These are phyloP conservation scores for Conus ventricosus DNA, from an alignment of 1,140 invertebrate genomes.

Conservation along the genomic window DNA sequence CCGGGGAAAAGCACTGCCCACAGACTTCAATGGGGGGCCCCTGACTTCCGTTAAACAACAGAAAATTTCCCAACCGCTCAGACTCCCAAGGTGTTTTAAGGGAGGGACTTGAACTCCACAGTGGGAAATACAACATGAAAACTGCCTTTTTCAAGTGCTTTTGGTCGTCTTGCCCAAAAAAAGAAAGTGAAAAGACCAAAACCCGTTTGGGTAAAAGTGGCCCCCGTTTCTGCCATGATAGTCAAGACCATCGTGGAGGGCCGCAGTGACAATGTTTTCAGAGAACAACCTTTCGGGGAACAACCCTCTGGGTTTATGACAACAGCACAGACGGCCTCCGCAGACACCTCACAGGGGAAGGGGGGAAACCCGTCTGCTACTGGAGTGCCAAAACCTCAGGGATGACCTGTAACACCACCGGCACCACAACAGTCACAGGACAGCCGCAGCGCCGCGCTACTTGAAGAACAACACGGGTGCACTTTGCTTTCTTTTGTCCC, in stretches of 20 bases:
- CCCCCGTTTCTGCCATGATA: conserved; percentile 41
- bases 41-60: conserved; percentile 64
- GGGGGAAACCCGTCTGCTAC: neutral
- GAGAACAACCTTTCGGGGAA: conserved; percentile 13
- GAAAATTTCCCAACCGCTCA: conserved; percentile 64
- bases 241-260: conserved; percentile 44
- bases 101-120: conserved; percentile 65
- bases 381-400: conserved; percentile 26
- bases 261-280: conserved; percentile 10
- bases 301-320: conserved; percentile 39
- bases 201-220: neutral
- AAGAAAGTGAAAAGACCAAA: neutral
- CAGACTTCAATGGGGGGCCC: conserved; percentile 62
- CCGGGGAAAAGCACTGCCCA: conserved; percentile 64
- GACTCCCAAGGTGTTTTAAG: conserved; percentile 62
- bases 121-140: conserved; percentile 46
- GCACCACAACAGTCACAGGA: conserved; percentile 38
- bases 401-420: conserved; percentile 38
- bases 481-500: conserved; percentile 58
- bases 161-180: neutral
- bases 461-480: conserved; percentile 65
- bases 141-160: conserved; percentile 13
- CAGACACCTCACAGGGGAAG: conserved; percentile 18
- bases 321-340: conserved; percentile 6
- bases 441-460: conserved; percentile 64